Base-by-base conservation (phyloP, 1,140 invertebrate species). In the Tenebrio molitor region DNA sequence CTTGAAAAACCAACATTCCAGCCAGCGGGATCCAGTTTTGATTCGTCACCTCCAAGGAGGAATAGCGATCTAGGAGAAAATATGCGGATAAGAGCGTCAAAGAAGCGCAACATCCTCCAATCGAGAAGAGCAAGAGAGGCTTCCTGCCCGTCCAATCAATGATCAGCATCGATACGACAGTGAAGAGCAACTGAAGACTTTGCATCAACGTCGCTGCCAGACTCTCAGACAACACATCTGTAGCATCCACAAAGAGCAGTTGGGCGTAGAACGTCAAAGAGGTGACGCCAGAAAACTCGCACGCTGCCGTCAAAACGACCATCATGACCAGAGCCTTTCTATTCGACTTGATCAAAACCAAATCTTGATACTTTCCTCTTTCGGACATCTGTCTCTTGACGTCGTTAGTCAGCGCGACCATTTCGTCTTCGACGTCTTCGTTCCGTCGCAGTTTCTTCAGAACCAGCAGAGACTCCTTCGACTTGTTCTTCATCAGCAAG, bases 381-480 rank as follows among this genome's bases (percentile, higher is more conserved):
- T 81, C 76, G 1, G 73, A 76, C 36, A 80, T 73, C 63, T 80
- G 80, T 14, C 77, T 33, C 1, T 72, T 42, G 1, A 81, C 77
- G 53, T 79, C 77, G n/a, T 41, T 12, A 6, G 93, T 89, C 25
- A 96, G 88, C 25, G 91, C 90, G 4, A 88, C 84, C 62, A 95
- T 84, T 83, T 97, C 95, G 3, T 90, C 89, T 23, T 90, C 88
- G 10, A 96, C 90, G 78, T 96, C 91, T 0, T 89, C 86, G 72
- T 87, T 89, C 65, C 93, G 92, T 71, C 95, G 87, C 5, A 97
- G 82, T 90, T 92, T 93, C 68, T 89, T 83, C 3, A 97, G 82
- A 0, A n/a, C n/a, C n/a, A n/a, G 93, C 85, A 77, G 90, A 89
- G 0, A 95, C 95, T 63, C 89, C 87, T 71, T 92, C 89, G 34